phyloP scores from a whole-genome alignment of 1,140 invertebrate species.

The Batillaria attramentaria region DNA sequence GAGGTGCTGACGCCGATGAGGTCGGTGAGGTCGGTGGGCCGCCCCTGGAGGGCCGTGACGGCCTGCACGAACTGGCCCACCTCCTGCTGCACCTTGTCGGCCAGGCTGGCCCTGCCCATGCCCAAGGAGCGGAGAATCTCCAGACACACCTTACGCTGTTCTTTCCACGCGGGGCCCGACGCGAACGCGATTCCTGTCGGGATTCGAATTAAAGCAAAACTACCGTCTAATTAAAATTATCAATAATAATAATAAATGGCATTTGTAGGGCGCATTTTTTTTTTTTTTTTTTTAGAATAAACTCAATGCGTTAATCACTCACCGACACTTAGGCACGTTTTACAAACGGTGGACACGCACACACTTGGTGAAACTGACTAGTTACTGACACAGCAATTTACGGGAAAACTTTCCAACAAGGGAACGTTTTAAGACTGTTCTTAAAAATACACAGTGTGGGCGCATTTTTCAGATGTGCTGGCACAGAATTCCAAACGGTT shows the following conservation, averaged over 20 bases:
- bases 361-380: not conserved
- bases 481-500: too few species aligned
- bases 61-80: slow-evolving; percentile 31
- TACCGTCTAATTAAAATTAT: not conserved
- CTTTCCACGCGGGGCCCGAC: slow-evolving; percentile 85
- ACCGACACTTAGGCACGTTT: not conserved
- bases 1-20: slow-evolving; percentile 28
- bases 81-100: slow-evolving; percentile 76
- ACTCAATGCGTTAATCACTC: not conserved
- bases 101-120: slow-evolving; percentile 80
- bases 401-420: too few species aligned
- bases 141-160: slow-evolving; percentile 84
- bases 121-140: slow-evolving; percentile 83
- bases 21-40: slow-evolving; percentile 20
- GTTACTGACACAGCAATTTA: not conserved
- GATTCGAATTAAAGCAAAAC: not conserved
- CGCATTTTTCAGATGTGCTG: too few species aligned
- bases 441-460: too few species aligned
- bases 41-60: not conserved
- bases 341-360: not conserved
- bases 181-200: slow-evolving; percentile 70
- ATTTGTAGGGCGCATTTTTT: not conserved
- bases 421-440: too few species aligned
- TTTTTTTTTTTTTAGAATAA: too few species aligned
- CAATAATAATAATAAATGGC: not conserved